Percentiles rank a stretch among this genome's conserved stretches.
Conservation (phyloP, 2,888 invertebrate species). For the Phrixothrix hirtus region DNA sequence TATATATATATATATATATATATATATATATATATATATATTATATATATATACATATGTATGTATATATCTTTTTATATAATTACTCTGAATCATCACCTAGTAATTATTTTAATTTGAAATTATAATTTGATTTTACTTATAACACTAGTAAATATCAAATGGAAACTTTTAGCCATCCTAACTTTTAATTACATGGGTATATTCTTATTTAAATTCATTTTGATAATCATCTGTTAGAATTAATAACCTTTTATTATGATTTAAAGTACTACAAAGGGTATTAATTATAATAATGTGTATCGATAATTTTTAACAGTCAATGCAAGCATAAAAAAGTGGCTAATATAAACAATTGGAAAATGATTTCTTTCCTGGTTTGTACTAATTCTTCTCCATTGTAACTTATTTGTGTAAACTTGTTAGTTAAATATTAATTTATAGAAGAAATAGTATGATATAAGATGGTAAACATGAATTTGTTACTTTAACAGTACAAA, state of each 20-base stretch:
- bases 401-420: neutral
- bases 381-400: neutral
- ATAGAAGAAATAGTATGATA: neutral
- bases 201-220: neutral
- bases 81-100: too few relatives aligned
- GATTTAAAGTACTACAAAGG: neutral
- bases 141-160: too few relatives aligned
- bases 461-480: neutral
- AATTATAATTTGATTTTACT: too few relatives aligned
- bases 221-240: too few relatives aligned
- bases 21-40: too few relatives aligned
- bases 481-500: neutral
- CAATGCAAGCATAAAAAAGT: constrained; percentile 11
- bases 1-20: too few relatives aligned
- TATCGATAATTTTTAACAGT: neutral
- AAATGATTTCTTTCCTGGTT: neutral
- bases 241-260: neutral
- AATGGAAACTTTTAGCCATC: too few relatives aligned
- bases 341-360: neutral
- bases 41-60: too few relatives aligned
- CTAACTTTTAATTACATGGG: too few relatives aligned
- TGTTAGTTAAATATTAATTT: neutral
- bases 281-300: neutral
- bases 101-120: too few relatives aligned
- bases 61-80: too few relatives aligned